Evolutionary conservation across 2,113 vertebrate species (phyloP).

Genomic region (Anoplopoma fimbria): DNA sequence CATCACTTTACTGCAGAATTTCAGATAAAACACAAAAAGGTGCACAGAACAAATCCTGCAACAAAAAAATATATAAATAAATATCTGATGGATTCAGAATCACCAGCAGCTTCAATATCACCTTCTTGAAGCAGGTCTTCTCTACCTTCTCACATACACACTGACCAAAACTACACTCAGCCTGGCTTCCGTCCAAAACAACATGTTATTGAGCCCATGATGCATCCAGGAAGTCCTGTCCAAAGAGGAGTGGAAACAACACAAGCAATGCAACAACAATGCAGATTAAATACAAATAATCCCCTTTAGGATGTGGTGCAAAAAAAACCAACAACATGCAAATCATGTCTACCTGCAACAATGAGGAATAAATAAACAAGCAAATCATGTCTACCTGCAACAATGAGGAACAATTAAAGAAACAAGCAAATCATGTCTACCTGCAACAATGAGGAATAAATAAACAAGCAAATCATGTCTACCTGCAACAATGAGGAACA

Average conservation of each 20-base stretch:
- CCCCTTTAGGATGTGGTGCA: not conserved
- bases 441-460: no score
- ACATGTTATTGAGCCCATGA: slow-evolving; percentile 62
- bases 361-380: no score
- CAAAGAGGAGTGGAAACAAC: slow-evolving; percentile 7
- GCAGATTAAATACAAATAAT: not conserved
- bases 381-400: no score
- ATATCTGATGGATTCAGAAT: no score
- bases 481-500: slow-evolving; percentile 9
- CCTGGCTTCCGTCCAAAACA: slow-evolving; percentile 42
- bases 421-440: no score
- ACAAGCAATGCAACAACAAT: slow-evolving; percentile 28
- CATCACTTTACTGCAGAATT: not conserved
- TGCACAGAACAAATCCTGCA: not conserved
- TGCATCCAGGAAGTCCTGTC: slow-evolving; percentile 57
- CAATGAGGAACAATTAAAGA: no score
- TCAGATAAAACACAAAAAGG: not conserved
- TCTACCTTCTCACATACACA: slow-evolving; percentile 20
- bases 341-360: slow-evolving; percentile 1
- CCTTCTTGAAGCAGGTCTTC: not conserved
- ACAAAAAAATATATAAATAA: no score
- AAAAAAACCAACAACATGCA: slow-evolving; percentile 9
- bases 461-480: no score
- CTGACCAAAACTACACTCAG: slow-evolving; percentile 25
- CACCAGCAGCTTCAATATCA: no score